phyloP scores from a whole-genome alignment of 2,888 invertebrate genomes.

The Eumacrocentrus americanus region DNA sequence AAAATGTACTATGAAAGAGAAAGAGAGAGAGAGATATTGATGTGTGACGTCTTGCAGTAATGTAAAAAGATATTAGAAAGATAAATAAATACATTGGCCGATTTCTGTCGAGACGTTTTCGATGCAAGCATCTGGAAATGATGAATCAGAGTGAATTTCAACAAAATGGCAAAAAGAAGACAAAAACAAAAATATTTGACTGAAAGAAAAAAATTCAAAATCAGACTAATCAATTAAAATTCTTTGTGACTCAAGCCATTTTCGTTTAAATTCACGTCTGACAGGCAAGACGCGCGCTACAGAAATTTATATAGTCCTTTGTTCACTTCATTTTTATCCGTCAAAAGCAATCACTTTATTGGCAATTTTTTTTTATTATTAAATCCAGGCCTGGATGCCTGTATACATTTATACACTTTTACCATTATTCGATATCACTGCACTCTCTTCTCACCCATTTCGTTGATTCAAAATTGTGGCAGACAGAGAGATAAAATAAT shows the following conservation, averaged over 20 bases:
- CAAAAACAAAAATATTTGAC: neutral
- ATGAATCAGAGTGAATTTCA: constrained; percentile 25
- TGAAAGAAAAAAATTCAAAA: too few relatives aligned
- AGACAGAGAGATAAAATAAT: too few relatives aligned
- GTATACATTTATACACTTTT: constrained; percentile 6
- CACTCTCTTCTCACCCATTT: neutral
- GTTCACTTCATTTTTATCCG: constrained; percentile 11
- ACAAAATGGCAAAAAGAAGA: constrained; percentile 9
- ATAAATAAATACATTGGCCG: neutral
- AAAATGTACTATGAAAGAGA: constrained; percentile 23
- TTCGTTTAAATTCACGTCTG: constrained; percentile 11
- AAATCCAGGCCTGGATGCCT: constrained; percentile 20
- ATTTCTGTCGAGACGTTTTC: too few relatives aligned
- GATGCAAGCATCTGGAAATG: too few relatives aligned
- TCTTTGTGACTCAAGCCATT: neutral
- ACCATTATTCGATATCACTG: constrained; percentile 17
- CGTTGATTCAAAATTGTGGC: neutral
- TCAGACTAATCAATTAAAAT: neutral
- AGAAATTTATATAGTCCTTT: too few relatives aligned
- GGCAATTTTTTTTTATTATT: too few relatives aligned
- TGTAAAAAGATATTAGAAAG: constrained; percentile 17
- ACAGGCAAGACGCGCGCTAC: constrained; percentile 26
- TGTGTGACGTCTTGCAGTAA: constrained; percentile 29
- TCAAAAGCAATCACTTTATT: constrained; percentile 2
- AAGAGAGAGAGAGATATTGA: constrained; percentile 27